Evolutionary conservation across 1,140 invertebrate species (phyloP).

Genomic region (Epicauta chinensis): DNA sequence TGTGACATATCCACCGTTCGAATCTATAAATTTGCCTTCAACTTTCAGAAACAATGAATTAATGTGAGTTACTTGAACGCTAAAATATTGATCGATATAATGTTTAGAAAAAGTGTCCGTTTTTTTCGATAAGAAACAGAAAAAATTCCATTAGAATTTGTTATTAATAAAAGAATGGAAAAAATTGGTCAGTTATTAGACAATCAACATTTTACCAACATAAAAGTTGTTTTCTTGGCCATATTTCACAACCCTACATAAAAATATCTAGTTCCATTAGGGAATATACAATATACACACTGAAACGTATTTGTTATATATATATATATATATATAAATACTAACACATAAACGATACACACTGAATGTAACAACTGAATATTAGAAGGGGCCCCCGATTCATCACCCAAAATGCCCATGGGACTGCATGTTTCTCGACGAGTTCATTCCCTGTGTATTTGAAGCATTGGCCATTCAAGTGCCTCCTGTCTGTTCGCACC

Average conservation of each 20-base stretch:
- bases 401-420: conserved; percentile 14
- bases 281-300: not conserved
- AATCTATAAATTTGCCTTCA: conserved; percentile 10
- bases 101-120: no score
- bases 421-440: not conserved
- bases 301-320: no score
- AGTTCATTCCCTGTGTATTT: no score
- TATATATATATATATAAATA: no score
- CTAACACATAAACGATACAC: conserved; percentile 17
- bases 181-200: no score
- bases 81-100: no score
- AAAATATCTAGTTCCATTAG: conserved; percentile 22
- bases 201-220: not conserved
- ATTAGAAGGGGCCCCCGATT: conserved; percentile 24
- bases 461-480: conserved; percentile 5
- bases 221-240: conserved; percentile 11
- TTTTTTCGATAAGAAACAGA: no score
- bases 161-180: no score
- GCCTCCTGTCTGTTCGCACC: conserved; percentile 10
- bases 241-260: conserved; percentile 12
- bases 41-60: no score
- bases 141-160: no score
- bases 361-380: conserved; percentile 24
- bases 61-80: no score
- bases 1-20: conserved; percentile 16